Evolutionary conservation across 2,797 vertebrate genomes (phyloP), one percentile per base, ranked within the genome.

Genomic region (Sorex maritimensis): DNA sequence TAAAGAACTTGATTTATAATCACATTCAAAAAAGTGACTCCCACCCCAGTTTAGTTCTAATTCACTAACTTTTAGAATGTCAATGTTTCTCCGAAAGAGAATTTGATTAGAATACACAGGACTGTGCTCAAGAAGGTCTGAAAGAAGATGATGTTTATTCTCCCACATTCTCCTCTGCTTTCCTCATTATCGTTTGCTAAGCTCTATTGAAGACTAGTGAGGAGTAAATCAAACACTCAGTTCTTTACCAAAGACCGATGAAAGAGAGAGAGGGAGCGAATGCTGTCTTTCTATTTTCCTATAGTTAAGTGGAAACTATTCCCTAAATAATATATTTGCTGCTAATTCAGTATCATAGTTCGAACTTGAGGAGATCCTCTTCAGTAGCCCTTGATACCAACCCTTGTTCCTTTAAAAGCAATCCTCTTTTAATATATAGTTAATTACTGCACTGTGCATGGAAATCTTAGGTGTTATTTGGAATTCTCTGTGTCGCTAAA

Each of bases 371-470:
- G 95, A 95, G 58, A 69, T 69, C 41, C 58, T 95, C 85, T 77
- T 95, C 58, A 14, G 81, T 44, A 83, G 77, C 13, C 52, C 73
- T 92, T 52, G 63, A 81, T 78, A 90, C 85, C 81, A 30, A 68
- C 81, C 83, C 84, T 81, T 81, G 88, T 94, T 88, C 69, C 94
- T 83, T 85, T 58, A 71, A 91, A 96, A 92, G 52, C 13, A 7
- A 28, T 4, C 55, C 61, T 83, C 49, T n/a, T 96, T 95, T 94
- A 96, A 97, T 96, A 88, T 96, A 38, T 96, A 88, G 97, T 96
- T 98, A 93, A 97, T 97, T 90, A 84, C 63, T 75, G 34, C 24
- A 3, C n/a, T 63, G 73, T 88, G 79, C 87, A 74, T 55, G 30
- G 23, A 87, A 80, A 88, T 80, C 95, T 74, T 81, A 96, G 49